Conservation (phyloP, 2,113 vertebrate species). For the Gambusia holbrooki region DNA sequence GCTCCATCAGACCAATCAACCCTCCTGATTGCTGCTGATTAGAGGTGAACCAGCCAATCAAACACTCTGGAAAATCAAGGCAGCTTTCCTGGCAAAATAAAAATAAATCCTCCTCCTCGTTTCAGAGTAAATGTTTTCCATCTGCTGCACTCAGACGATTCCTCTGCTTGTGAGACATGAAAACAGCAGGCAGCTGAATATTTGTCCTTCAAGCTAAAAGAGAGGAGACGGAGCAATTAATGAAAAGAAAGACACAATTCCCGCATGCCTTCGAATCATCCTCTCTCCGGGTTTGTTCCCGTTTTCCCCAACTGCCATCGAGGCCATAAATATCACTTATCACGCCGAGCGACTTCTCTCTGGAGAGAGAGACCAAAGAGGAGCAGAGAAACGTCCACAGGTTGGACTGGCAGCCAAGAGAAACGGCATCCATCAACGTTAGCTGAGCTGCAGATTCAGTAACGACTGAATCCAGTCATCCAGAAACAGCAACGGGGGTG, state of each 20-base stretch:
- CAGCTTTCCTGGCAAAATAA: slow-evolving; percentile 6
- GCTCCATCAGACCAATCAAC: slow-evolving; percentile 66
- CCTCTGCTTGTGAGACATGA: slow-evolving; percentile 26
- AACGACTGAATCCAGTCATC: slow-evolving; percentile 52
- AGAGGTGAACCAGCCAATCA: slow-evolving; percentile 54
- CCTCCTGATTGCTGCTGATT: slow-evolving; percentile 64
- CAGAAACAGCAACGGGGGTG: slow-evolving; percentile 20
- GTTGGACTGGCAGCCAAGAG: slow-evolving; percentile 69
- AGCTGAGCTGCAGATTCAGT: slow-evolving; percentile 60
- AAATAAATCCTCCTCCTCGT: slow-evolving; percentile 18
- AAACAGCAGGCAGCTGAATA: slow-evolving; percentile 39
- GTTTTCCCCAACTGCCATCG: slow-evolving; percentile 50
- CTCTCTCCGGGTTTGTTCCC: slow-evolving; percentile 27
- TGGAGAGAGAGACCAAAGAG: slow-evolving; percentile 22
- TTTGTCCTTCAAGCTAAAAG: slow-evolving; percentile 58
- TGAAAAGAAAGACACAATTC: slow-evolving; percentile 63
- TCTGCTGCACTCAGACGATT: slow-evolving; percentile 1
- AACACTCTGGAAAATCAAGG: slow-evolving; percentile 54
- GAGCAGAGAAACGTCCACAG: slow-evolving; percentile 46
- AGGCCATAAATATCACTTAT: slow-evolving; percentile 78
- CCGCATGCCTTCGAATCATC: slow-evolving; percentile 52
- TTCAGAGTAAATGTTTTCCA: neutral
- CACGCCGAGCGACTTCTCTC: slow-evolving; percentile 58
- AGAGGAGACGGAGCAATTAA: slow-evolving; percentile 57
- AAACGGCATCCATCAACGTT: slow-evolving; percentile 71